These are phyloP conservation scores for Takifugu flavidus DNA, from an alignment of 2,113 vertebrate species.

Conservation along the genomic window DNA sequence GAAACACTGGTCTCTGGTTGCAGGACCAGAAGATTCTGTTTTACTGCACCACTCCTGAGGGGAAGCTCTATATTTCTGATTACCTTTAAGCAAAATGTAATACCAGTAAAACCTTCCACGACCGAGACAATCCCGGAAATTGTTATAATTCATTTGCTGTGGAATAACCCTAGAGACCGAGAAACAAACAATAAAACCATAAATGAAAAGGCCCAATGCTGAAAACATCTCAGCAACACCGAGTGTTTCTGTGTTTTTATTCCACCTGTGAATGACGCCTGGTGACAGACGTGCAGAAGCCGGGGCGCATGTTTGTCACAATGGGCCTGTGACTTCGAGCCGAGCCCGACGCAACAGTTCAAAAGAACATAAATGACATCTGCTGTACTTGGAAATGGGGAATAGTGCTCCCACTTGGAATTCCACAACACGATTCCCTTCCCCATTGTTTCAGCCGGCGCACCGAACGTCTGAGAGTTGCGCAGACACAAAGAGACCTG, in stretches of 20 bases:
- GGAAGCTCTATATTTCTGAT: constrained; percentile 47
- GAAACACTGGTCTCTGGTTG: constrained; percentile 43
- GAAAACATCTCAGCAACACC: background rate
- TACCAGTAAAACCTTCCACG: constrained; percentile 28
- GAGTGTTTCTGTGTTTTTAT: constrained; percentile 18
- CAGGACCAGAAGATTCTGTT: constrained; percentile 32
- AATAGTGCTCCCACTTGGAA: constrained; percentile 55
- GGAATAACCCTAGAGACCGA: constrained; percentile 16
- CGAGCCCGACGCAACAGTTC: constrained; percentile 48
- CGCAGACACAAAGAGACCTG: constrained; percentile 41
- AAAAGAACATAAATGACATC: constrained; percentile 67
- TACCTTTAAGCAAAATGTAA: constrained; percentile 31
- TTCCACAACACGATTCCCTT: constrained; percentile 29
- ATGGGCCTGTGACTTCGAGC: constrained; percentile 47
- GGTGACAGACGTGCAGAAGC: constrained; percentile 32
- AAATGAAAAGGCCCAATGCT: too few species aligned
- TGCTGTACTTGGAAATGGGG: constrained; percentile 57
- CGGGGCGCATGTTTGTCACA: constrained; percentile 41
- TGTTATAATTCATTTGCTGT: constrained; percentile 42
- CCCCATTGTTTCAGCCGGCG: constrained; percentile 51
- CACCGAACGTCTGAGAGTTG: constrained; percentile 27
- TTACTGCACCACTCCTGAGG: constrained; percentile 18
- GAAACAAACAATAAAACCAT: too few species aligned
- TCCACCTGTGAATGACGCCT: constrained; percentile 30
- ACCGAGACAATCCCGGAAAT: constrained; percentile 24